Base-by-base conservation (phyloP, 1,140 invertebrate species). In the Drosophila pseudoananassae region DNA sequence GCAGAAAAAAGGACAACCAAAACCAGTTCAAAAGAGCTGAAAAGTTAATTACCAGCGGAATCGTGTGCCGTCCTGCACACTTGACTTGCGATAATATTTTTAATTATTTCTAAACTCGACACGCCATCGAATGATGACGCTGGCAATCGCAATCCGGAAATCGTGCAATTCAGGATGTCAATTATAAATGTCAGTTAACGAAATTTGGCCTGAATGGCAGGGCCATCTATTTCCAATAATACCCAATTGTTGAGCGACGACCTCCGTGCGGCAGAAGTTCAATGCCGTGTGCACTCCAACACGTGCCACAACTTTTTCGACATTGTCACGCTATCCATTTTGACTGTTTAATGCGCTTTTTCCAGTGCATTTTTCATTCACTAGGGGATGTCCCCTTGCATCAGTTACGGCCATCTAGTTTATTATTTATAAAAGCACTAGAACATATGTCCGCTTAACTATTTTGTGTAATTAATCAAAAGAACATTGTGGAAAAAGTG, bases 171-270 rank as follows among this genome's bases (percentile, higher is more conserved):
- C 25, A n/a, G 40, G 31, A n/a, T 33, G 57, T 36, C 54, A 71
- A 65, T 73, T 66, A 75, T 60, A 38, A 54, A 76, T 78, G 78
- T 71, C 69, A 63, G 61, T 78, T 79, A 61, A 33, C 23, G 60
- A 53, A 68, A 20, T 10, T 46, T 14, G 17, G 65, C n/a, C 53
- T 29, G 69, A 87, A 60, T 81, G 81, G 77, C 73, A 78, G 74
- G 59, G 56, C 63, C 56, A 73, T 50, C 69, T 75, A 80, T 75
- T 46, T 20, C 17, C 79, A 81, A 85, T 79, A 79, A 84, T 78
- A 66, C 64, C 70, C 49, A 50, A 57, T 73, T 78, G 58, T 64
- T 78, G 60, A 78, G 63, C 75, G 79, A 78, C 79, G 15, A 9
- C 15, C 43, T 20, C 68, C 75, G 60, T 55, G 61, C 64, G 50